A percentile compares a stretch with the other conserved stretches of the same genome.
phyloP scores from a whole-genome alignment of 2,797 vertebrate genomes.

The Gymnothorax reevesii region DNA sequence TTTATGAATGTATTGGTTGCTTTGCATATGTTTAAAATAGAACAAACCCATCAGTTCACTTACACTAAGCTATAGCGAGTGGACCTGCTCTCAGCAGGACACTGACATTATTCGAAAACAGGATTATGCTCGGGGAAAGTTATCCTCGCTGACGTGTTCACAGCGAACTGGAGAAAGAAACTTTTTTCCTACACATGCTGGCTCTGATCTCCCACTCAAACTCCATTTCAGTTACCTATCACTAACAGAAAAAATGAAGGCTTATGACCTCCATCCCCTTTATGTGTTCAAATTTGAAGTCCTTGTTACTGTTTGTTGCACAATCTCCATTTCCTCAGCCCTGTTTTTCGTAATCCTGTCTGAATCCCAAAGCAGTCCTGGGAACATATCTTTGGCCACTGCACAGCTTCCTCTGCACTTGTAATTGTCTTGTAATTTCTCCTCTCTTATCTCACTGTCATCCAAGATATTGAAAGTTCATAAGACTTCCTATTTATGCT shows the following conservation, averaged over 20 bases:
- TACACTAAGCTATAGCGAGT: no score
- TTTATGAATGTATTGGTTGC: not conserved
- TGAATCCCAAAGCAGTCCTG: not conserved
- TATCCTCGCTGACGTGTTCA: no score
- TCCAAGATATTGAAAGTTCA: not conserved
- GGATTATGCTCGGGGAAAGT: no score
- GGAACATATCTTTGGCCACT: not conserved
- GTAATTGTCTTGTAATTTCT: not conserved
- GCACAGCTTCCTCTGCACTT: not conserved
- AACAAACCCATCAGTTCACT: not conserved
- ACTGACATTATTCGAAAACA: no score
- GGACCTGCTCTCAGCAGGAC: no score
- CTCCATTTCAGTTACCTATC: no score
- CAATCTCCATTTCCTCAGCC: not conserved
- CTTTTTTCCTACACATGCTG: no score
- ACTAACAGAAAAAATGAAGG: not conserved
- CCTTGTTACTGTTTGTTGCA: not conserved
- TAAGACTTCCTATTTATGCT: not conserved
- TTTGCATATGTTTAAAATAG: not conserved
- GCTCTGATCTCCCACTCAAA: no score
- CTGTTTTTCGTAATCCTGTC: not conserved
- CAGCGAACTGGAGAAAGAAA: no score
- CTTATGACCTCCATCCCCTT: not conserved
- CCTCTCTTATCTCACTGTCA: not conserved
- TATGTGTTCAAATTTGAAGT: not conserved